Conservation (phyloP, 2,797 vertebrate genomes). For the Sylvia borin region DNA sequence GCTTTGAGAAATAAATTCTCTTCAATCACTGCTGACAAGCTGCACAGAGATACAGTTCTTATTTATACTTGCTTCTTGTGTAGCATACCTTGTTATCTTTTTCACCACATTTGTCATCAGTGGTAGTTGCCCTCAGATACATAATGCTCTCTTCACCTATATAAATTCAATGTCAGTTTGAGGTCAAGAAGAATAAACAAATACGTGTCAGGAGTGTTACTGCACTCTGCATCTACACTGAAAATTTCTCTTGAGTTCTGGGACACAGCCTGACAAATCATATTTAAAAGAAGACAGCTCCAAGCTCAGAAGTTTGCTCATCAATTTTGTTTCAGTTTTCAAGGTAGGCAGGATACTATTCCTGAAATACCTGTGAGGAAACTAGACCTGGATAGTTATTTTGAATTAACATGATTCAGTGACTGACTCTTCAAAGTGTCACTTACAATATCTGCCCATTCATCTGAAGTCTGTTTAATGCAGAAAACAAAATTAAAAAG, state of each 20-base stretch:
- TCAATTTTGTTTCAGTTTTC: slow-evolving; percentile 46
- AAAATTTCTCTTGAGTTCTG: slow-evolving; percentile 22
- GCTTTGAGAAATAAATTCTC: neutral
- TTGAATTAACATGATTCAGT: neutral
- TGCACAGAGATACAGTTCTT: neutral
- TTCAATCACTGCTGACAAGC: neutral
- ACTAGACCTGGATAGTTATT: neutral
- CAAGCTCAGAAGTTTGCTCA: slow-evolving; percentile 37
- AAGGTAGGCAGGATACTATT: slow-evolving; percentile 17
- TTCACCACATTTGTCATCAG: neutral
- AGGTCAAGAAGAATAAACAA: neutral
- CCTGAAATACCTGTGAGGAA: slow-evolving; percentile 47
- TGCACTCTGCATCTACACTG: neutral
- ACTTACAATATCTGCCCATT: neutral
- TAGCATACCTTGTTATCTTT: neutral
- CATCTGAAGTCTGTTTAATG: neutral
- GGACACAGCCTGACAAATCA: slow-evolving; percentile 21
- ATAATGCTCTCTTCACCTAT: neutral
- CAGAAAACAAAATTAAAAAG: neutral
- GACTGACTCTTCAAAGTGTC: neutral
- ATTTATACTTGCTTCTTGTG: neutral
- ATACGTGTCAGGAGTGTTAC: neutral
- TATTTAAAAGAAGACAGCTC: slow-evolving; percentile 40
- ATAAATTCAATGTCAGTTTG: neutral
- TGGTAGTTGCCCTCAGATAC: neutral